A percentile compares a stretch with the other conserved stretches of the same genome.
Evolutionary conservation across 2,888 invertebrate genomes (phyloP).

Genomic region (Phyllotreta cruciferae): DNA sequence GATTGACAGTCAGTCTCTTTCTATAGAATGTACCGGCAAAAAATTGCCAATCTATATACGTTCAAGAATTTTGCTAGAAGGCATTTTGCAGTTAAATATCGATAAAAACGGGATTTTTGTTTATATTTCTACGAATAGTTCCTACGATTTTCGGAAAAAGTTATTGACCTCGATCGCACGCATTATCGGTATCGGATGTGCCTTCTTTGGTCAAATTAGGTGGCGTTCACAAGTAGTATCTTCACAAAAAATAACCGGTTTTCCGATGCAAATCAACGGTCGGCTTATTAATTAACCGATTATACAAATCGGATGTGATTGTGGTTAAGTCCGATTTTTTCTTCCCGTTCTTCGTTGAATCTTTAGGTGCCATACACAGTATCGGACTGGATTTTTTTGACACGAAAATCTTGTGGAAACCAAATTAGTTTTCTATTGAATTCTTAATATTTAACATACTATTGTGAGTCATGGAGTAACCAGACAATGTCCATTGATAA

Average conservation of each 20-base stretch:
- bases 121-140: constrained; percentile 8
- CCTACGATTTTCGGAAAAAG: constrained; percentile 17
- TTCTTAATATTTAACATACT: background rate
- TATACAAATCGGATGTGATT: constrained; percentile 42
- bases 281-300: constrained; percentile 37
- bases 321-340: constrained; percentile 34
- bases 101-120: too few species aligned
- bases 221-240: background rate
- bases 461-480: background rate
- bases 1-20: too few species aligned
- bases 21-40: too few species aligned
- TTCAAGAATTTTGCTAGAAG: too few species aligned
- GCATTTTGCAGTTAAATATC: too few species aligned
- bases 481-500: constrained; percentile 26
- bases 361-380: background rate
- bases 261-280: constrained; percentile 32
- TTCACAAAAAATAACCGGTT: constrained; percentile 21
- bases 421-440: too few species aligned
- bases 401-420: background rate
- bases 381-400: background rate
- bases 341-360: constrained; percentile 23
- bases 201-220: constrained; percentile 13
- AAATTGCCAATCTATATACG: too few species aligned
- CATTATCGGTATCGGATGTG: constrained; percentile 21
- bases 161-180: constrained; percentile 20